Conservation (phyloP, 37 sponge, comb jelly and placozoan species). For the Tethya wilhelma region DNA sequence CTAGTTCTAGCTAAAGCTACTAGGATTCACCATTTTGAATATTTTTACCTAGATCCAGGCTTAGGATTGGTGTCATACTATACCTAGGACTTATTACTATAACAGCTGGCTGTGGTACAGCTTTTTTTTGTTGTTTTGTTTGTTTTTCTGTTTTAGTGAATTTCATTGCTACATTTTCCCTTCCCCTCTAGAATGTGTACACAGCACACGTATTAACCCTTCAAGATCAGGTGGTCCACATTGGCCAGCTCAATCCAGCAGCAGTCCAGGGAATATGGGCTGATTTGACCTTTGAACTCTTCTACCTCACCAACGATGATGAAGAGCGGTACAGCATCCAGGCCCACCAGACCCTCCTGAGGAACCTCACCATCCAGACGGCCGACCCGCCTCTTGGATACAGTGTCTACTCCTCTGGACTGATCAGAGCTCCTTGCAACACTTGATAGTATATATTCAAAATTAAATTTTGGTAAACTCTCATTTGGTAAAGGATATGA, state of each 20-base stretch:
- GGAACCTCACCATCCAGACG: conserved; percentile 83
- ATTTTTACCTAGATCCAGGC: neutral
- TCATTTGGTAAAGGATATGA: neutral
- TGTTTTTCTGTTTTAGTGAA: too few species aligned
- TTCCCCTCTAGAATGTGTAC: conserved; percentile 40
- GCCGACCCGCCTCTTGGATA: conserved; percentile 87
- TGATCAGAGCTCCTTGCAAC: conserved; percentile 12
- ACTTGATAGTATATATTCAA: neutral
- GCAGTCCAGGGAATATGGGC: conserved; percentile 72
- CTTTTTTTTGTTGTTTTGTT: too few species aligned
- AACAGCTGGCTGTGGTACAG: neutral
- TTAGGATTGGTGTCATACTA: neutral
- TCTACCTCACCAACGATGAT: conserved; percentile 91
- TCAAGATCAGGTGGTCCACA: conserved; percentile 64
- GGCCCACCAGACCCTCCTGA: conserved; percentile 73
- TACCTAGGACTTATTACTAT: neutral
- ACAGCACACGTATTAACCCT: conserved; percentile 74
- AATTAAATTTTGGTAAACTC: neutral
- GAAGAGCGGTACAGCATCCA: conserved; percentile 96
- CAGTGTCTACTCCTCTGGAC: conserved; percentile 67
- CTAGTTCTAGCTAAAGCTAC: neutral
- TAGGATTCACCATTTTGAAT: neutral
- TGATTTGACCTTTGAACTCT: conserved; percentile 76
- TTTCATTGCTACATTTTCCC: too few species aligned
- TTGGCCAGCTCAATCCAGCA: conserved; percentile 69